Conservation (phyloP, 2,797 vertebrate species). For the Benthosema pterotum region DNA sequence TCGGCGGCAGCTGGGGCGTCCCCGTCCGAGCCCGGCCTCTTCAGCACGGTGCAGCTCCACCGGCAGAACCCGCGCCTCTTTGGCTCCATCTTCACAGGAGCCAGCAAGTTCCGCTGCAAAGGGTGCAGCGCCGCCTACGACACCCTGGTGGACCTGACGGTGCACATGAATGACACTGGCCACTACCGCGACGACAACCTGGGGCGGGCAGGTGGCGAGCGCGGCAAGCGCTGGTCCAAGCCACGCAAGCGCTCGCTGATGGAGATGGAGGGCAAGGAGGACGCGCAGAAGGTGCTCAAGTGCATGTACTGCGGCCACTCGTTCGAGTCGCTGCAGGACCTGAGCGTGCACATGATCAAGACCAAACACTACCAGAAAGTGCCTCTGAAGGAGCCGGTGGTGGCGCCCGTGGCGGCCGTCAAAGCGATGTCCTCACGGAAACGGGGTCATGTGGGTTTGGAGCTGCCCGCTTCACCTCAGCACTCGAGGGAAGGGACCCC, state of each 20-base stretch:
- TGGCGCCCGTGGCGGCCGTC: conserved; percentile 90
- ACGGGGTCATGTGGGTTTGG: conserved; percentile 87
- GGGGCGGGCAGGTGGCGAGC: conserved; percentile 88
- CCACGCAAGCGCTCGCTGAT: conserved; percentile 96
- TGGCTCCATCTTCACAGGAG: conserved; percentile 96
- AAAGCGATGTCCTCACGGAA: conserved; percentile 93
- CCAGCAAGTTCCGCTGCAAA: conserved; percentile 98
- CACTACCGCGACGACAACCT: conserved; percentile 99
- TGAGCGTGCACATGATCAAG: conserved; percentile 99
- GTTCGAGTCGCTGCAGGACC: conserved; percentile 97
- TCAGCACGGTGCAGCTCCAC: conserved; percentile 97
- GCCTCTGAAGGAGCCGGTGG: conserved; percentile 98
- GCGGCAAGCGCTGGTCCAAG: conserved; percentile 95
- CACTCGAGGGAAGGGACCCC: conserved; percentile 88
- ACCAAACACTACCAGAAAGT: conserved; percentile 99
- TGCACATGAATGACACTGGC: conserved; percentile 98
- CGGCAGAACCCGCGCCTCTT: conserved; percentile 97
- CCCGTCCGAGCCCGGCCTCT: conserved; percentile 89
- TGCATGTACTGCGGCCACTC: conserved; percentile 99
- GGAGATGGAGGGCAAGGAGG: conserved; percentile 99
- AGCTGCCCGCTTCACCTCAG: conserved; percentile 86
- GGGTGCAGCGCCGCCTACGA: conserved; percentile 98
- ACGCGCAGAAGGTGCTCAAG: conserved; percentile 97
- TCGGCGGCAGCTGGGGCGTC: too few relatives aligned
- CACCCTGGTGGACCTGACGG: conserved; percentile 95